Percentiles rank a stretch among this genome's conserved stretches.
Conservation (phyloP, 2,113 vertebrate genomes). For the Perca schrenkii region DNA sequence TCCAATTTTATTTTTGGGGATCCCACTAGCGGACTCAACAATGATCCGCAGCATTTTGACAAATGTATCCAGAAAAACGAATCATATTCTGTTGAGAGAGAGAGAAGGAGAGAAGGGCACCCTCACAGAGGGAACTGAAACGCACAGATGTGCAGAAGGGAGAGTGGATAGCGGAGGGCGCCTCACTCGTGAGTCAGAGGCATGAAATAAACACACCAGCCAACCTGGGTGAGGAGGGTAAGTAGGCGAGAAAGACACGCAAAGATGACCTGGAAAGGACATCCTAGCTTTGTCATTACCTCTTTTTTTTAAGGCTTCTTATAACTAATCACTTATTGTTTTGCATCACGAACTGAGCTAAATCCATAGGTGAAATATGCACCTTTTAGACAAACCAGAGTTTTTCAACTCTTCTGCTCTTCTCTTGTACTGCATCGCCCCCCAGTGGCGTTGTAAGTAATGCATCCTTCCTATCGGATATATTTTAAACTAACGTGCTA, state of each 20-base stretch:
- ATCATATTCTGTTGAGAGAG: conserved; percentile 28
- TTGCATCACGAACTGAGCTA: not conserved
- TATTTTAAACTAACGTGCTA: not conserved
- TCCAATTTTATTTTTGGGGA: conserved; percentile 94
- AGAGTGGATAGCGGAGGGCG: conserved; percentile 13
- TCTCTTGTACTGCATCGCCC: conserved; percentile 10
- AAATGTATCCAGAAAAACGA: not conserved
- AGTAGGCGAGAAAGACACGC: not conserved
- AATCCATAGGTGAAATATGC: not conserved
- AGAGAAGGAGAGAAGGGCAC: not conserved
- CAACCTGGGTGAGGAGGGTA: not conserved
- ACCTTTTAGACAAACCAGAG: not conserved
- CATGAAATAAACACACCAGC: not conserved
- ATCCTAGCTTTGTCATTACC: not conserved
- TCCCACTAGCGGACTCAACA: conserved; percentile 91
- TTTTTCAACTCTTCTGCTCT: no score
- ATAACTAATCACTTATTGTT: no score
- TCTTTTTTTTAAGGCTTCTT: not conserved
- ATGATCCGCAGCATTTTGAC: conserved; percentile 90
- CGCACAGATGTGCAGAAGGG: conserved; percentile 1
- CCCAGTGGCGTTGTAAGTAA: not conserved
- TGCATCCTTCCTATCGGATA: not conserved
- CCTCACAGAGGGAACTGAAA: conserved; percentile 27
- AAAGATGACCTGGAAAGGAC: not conserved
- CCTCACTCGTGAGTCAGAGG: conserved; percentile 45